Percentiles rank a stretch among this genome's conserved stretches.
Conservation (phyloP, 2,113 vertebrate species). For the Myanophis thanlyinensis region DNA sequence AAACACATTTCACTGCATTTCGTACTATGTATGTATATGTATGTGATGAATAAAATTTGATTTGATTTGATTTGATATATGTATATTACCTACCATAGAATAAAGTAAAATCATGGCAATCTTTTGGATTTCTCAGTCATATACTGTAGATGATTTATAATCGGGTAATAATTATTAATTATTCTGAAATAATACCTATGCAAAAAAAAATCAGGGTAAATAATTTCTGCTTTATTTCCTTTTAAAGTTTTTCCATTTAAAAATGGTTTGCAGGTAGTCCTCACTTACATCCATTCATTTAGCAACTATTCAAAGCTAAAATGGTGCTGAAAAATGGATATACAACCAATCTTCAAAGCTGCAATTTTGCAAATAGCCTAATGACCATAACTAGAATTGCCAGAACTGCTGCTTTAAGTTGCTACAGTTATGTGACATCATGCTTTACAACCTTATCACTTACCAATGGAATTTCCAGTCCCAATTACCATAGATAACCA, state of each 20-base stretch:
- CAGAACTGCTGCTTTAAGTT: neutral
- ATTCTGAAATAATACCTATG: constrained; percentile 62
- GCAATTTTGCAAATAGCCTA: neutral
- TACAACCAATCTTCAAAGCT: neutral
- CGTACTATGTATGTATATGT: too few relatives aligned
- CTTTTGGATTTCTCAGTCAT: constrained; percentile 75
- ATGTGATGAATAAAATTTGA: too few relatives aligned
- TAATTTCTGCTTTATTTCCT: constrained; percentile 65
- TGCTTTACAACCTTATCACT: neutral
- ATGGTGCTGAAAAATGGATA: neutral
- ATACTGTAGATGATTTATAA: constrained; percentile 75
- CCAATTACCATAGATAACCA: neutral
- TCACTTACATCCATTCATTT: neutral
- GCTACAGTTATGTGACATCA: neutral
- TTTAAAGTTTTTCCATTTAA: constrained; percentile 38
- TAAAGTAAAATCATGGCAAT: constrained; percentile 76
- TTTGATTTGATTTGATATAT: neutral
- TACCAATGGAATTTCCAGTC: neutral
- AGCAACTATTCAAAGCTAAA: neutral
- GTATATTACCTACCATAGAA: constrained; percentile 74
- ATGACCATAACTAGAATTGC: neutral
- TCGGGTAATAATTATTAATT: constrained; percentile 74
- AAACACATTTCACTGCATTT: too few relatives aligned
- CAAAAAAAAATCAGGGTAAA: neutral
- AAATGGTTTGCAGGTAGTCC: neutral